phyloP scores from a whole-genome alignment of 1,140 invertebrate species.

The Lysiphlebus fabarum region DNA sequence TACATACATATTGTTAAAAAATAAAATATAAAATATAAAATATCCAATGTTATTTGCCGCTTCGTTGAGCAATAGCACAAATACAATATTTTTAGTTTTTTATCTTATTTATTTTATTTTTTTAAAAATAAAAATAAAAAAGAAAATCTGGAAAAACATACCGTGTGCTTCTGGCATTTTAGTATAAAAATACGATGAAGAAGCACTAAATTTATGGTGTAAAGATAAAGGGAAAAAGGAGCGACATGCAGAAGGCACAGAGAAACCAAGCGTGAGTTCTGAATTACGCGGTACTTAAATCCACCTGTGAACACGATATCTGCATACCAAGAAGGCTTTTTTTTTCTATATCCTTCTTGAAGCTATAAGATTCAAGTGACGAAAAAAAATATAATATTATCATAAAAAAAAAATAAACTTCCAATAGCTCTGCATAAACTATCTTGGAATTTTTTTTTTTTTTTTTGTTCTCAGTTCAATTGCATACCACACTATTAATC shows the following conservation, averaged over 20 bases:
- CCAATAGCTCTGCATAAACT: no score
- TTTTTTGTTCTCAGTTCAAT: no score
- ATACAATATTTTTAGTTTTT: no score
- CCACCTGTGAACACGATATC: slow-evolving; percentile 35
- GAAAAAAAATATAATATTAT: neutral
- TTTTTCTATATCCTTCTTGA: slow-evolving; percentile 14
- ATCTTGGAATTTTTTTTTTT: no score
- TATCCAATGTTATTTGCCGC: slow-evolving; percentile 16
- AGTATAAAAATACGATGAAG: no score
- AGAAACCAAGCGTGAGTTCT: slow-evolving; percentile 18
- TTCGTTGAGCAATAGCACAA: slow-evolving; percentile 7
- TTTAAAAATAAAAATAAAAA: neutral
- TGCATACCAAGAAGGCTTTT: slow-evolving; percentile 29
- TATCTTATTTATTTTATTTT: neutral
- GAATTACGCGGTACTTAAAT: slow-evolving; percentile 41
- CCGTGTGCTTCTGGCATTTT: no score
- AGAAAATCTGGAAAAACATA: slow-evolving; percentile 1
- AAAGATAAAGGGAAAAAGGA: neutral
- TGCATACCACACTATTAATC: no score
- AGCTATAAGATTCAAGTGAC: slow-evolving; percentile 18
- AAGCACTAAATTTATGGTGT: no score
- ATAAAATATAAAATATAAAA: neutral
- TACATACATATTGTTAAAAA: no score
- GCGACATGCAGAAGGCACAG: neutral
- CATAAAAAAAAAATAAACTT: no score